Base-by-base conservation (phyloP, 2,797 vertebrate species). In the Sitta carolinensis region DNA sequence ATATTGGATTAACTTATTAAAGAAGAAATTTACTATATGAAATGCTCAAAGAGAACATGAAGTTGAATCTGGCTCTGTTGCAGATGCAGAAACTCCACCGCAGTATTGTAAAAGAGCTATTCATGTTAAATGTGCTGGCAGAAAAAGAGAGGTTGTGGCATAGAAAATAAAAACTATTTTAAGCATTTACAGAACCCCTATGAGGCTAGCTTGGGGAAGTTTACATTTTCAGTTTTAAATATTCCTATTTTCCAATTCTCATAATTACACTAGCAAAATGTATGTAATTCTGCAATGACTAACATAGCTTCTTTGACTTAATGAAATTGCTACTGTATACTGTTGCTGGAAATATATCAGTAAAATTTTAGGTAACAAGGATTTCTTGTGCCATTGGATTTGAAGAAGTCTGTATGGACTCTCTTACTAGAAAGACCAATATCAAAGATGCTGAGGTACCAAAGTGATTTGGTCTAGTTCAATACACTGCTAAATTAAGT, bases 81-180 rank as follows among this genome's bases (percentile, higher is more conserved):
- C 43, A 59, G 45, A 57, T 26, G 64, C 16, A 75, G 34, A 70
- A 89, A 88, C 57, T 93, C 26, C 48, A 21, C 72, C 90, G 54
- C 20, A 87, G 11, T 45, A 57, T 36, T 79, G 26, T 84, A 45
- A 85, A 72, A 55, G 45, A 84, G 5, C 34, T 69, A 55, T 81
- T 81, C 27, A 62, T 47, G 47, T 43, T 72, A 84, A 76, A 78
- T 47, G 76, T 47, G 22, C 38, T 94, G 61, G 25, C 40, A 67
- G 25, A 79, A 57, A 90, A 74, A 68, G 19, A 36, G 32, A 9
- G 47, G 27, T 16, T 74, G 22, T 72, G 22, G 18, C 69, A 72
- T 23, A 68, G 54, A 77, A 90, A 89, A 70, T 74, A 89, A 92
- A 92, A 93, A 34, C 30, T 77, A 47, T 92, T 93, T 64, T 51